Conservation (phyloP, 2,797 vertebrate genomes). For the Chaenodraco wilsoni region DNA sequence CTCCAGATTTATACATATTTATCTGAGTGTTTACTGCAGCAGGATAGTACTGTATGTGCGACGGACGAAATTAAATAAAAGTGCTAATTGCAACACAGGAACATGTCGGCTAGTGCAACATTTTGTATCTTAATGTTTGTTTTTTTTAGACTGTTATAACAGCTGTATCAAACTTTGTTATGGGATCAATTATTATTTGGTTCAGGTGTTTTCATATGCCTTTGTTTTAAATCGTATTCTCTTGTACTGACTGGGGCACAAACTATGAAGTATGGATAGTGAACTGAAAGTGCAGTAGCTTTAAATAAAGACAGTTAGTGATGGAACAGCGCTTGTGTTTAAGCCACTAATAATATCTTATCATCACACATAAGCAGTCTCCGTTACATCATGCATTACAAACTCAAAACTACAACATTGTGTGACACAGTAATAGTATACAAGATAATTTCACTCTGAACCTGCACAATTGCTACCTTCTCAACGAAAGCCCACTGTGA, state of each 20-base stretch:
- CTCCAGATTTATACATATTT: not conserved
- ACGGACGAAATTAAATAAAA: not conserved
- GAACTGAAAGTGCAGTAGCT: not conserved
- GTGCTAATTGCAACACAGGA: not conserved
- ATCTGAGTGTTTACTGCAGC: not conserved
- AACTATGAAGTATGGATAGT: not conserved
- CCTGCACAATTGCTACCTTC: conserved; percentile 1
- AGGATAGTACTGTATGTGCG: not conserved
- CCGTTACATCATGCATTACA: not conserved
- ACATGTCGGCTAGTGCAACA: not conserved
- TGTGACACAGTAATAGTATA: not conserved
- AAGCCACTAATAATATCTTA: conserved; percentile 1
- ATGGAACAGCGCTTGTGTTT: not conserved
- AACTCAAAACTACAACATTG: not conserved
- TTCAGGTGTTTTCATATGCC: too few relatives aligned
- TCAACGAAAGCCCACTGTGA: conserved; percentile 7
- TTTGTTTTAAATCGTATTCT: not conserved
- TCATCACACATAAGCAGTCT: not conserved
- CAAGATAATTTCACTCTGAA: not conserved
- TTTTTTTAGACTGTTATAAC: too few relatives aligned
- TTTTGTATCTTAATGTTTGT: too few relatives aligned
- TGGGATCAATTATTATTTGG: too few relatives aligned
- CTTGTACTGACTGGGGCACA: not conserved
- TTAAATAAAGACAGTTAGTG: not conserved
- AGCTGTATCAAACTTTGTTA: too few relatives aligned